Percentiles rank a stretch among this genome's conserved stretches.
These are phyloP conservation scores for Hippasteria phrygiana DNA, from an alignment of 53 echinoderm and acorn worm genomes.

Conservation along the genomic window DNA sequence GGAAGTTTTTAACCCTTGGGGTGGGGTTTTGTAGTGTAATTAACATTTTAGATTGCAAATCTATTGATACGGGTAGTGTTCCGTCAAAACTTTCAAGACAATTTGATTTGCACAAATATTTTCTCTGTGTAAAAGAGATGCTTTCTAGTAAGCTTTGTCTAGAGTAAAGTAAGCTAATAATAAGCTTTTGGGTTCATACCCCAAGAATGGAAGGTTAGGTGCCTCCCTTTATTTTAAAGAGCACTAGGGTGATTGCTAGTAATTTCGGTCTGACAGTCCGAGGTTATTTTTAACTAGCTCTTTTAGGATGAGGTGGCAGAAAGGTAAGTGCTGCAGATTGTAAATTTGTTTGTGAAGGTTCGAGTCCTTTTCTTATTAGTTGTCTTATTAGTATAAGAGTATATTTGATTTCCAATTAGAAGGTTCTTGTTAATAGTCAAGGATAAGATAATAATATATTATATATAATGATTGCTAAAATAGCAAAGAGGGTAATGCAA, in stretches of 20 bases:
- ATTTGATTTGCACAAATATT: conserved; percentile 74
- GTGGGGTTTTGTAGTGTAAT: conserved; percentile 76
- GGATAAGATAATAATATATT: conserved; percentile 28
- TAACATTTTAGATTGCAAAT: conserved; percentile 84
- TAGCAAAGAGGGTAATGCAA: conserved; percentile 86
- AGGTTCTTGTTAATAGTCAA: conserved; percentile 50
- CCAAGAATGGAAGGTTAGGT: conserved; percentile 76
- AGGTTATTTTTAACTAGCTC: conserved; percentile 72
- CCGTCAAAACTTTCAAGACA: conserved; percentile 64
- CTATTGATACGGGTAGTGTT: conserved; percentile 51
- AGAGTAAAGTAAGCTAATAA: conserved; percentile 81
- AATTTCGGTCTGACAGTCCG: conserved; percentile 75
- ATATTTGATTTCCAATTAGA: conserved; percentile 78
- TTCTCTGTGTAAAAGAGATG: conserved; percentile 79
- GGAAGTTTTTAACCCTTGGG: conserved; percentile 68
- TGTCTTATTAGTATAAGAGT: conserved; percentile 71
- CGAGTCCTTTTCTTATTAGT: conserved; percentile 60
- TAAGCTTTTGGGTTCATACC: conserved; percentile 87
- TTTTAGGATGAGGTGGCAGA: conserved; percentile 63
- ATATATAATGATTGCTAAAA: conserved; percentile 35
- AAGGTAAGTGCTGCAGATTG: conserved; percentile 64
- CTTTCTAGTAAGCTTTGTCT: conserved; percentile 73
- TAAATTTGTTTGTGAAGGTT: conserved; percentile 66
- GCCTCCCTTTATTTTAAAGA: conserved; percentile 74
- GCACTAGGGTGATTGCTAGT: conserved; percentile 48